Conservation (phyloP, 1,140 invertebrate genomes). For the Parapsyche elsis region DNA sequence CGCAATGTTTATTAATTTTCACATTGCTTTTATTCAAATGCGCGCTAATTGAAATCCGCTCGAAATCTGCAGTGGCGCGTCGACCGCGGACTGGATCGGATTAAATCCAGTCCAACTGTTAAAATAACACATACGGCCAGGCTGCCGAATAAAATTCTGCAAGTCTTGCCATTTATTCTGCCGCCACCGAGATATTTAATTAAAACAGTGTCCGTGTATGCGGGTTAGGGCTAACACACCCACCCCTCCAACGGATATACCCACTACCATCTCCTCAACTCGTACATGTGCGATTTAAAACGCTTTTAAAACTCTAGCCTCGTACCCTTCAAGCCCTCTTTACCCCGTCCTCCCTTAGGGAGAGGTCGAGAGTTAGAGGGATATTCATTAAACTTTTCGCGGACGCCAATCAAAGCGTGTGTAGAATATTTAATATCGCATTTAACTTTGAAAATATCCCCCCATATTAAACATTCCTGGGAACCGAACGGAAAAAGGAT, state of each 20-base stretch:
- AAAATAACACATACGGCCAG: not conserved
- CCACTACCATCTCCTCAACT: not conserved
- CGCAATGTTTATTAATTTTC: too few species aligned
- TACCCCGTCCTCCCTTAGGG: not conserved
- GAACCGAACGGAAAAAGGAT: slow-evolving; percentile 25
- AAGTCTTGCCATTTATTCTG: slow-evolving; percentile 42
- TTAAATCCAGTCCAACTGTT: not conserved
- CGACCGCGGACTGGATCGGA: slow-evolving; percentile 16
- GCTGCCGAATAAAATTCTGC: slow-evolving; percentile 6
- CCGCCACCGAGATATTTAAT: slow-evolving; percentile 47
- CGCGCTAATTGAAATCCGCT: too few species aligned
- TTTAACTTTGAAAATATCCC: slow-evolving; percentile 38
- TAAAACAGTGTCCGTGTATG: slow-evolving; percentile 41
- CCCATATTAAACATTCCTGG: slow-evolving; percentile 25
- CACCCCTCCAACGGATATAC: not conserved
- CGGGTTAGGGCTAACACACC: not conserved
- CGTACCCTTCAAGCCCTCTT: too few species aligned
- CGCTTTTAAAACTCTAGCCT: slow-evolving; percentile 16
- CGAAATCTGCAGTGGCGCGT: not conserved
- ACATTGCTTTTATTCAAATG: too few species aligned
- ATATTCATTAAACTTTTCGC: slow-evolving; percentile 44
- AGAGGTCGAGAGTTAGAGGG: not conserved
- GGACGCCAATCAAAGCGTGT: slow-evolving; percentile 41
- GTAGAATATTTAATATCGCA: slow-evolving; percentile 46
- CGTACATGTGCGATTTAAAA: slow-evolving; percentile 29